Base-by-base conservation (phyloP, 2,797 vertebrate genomes). In the Chanos chanos region DNA sequence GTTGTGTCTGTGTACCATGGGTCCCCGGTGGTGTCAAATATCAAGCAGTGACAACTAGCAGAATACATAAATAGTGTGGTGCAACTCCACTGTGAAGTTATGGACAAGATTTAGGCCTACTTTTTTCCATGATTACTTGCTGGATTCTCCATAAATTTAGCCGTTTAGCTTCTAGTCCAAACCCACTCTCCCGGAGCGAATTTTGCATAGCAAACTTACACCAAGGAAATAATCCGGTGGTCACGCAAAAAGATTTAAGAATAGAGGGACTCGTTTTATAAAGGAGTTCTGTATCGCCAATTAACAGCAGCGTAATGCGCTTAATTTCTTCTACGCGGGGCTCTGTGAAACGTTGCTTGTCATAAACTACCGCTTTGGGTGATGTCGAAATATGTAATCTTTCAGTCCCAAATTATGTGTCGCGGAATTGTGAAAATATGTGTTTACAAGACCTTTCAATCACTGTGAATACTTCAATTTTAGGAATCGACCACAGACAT, bases 1-100 rank as follows among this genome's bases (percentile, higher is more conserved):
- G 84, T 81, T 81, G 82, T 74, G 75, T 65, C 75, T 78, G 72
- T 78, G 63, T 65, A 39, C 76, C 79, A 73, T 70, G 47, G 40
- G 1, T 34, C 21, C 34, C 58, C 15, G 21, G 30, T 10, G 54
- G 61, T 71, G 47, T 78, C 71, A 28, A 59, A 64, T 75, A 44
- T 64, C 76, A 45, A 28, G 60, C 27, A 44, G 18, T 37, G 47
- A 21, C 51, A 64, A 59, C 54, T 71, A 72, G 71, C n/a, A n/a
- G n/a, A n/a, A n/a, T n/a, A n/a, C n/a, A n/a, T n/a, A 78, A 78
- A 76, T 78, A 78, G 69, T 71, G 56, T 31, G 55, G 59, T 57
- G 62, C 45, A 41, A 43, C 56, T 28, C 64, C 55, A 55, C 7
- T n/a, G 4, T 39, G 44, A n/a, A n/a, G n/a, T n/a, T n/a, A n/a